Evolutionary conservation across 2,113 vertebrate species (phyloP).

Genomic region (Rousettus leschenaultii): DNA sequence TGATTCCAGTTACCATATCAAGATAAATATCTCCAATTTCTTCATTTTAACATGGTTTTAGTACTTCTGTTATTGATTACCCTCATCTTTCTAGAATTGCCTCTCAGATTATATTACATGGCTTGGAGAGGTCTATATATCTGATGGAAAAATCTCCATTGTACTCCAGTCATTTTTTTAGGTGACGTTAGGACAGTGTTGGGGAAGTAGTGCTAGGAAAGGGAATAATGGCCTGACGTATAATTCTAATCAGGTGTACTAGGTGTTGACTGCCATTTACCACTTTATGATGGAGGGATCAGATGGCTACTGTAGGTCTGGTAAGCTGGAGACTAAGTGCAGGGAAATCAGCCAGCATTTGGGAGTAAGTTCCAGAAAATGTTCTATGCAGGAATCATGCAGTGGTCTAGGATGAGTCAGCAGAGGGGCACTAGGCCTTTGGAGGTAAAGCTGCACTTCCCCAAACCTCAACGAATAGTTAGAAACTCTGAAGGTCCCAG

Average conservation of each 20-base stretch:
- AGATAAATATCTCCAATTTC: not conserved
- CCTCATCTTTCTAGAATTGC: not conserved
- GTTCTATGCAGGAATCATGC: not conserved
- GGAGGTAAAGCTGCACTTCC: not conserved
- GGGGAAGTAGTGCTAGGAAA: not conserved
- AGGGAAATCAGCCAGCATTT: not conserved
- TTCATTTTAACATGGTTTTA: not conserved
- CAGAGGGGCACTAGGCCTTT: not conserved
- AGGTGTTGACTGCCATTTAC: not conserved
- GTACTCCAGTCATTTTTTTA: not conserved
- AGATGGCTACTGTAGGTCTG: not conserved
- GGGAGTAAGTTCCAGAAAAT: not conserved
- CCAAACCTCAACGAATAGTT: not conserved
- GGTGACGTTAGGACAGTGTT: not conserved
- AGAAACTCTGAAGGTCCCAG: not conserved
- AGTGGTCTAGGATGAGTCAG: not conserved
- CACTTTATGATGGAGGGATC: not conserved
- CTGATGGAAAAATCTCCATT: not conserved
- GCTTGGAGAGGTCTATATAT: not conserved
- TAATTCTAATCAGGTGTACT: not conserved
- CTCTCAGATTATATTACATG: not conserved
- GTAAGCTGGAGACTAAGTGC: not conserved
- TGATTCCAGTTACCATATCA: not conserved
- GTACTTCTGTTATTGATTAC: not conserved
- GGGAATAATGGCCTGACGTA: not conserved